A percentile compares a stretch with the other conserved stretches of the same genome.
phyloP scores from a whole-genome alignment of 2,113 vertebrate genomes.

The Anguilla japonica region DNA sequence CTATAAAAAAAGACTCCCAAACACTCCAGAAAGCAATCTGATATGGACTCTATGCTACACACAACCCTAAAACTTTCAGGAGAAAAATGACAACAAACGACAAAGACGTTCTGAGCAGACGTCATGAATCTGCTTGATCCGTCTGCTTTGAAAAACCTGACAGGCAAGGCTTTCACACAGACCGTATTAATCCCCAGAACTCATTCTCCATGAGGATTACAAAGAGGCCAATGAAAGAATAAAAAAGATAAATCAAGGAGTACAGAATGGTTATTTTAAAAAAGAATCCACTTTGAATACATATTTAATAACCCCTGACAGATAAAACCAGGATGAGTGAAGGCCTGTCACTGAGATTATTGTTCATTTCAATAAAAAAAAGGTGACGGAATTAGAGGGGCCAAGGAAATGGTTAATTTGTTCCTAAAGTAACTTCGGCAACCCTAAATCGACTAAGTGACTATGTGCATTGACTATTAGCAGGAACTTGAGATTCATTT shows the following conservation, averaged over 20 bases:
- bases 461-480: slow-evolving; percentile 5
- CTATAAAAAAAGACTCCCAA: not conserved
- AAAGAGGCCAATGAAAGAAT: not conserved
- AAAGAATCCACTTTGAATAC: not conserved
- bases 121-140: not conserved
- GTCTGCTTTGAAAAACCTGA: not conserved
- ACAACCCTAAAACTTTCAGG: not conserved
- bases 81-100: not conserved
- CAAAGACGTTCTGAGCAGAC: not conserved
- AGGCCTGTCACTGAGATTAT: not conserved
- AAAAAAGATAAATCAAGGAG: not conserved
- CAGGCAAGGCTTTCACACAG: not conserved
- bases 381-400: not conserved
- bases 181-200: not conserved
- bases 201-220: not conserved
- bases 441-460: not conserved
- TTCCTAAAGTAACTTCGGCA: slow-evolving; percentile 10
- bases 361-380: not conserved
- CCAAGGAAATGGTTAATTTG: not conserved
- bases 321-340: not conserved
- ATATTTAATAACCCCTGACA: not conserved
- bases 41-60: not conserved
- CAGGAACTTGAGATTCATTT: not conserved
- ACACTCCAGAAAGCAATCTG: not conserved
- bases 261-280: not conserved